Evolutionary conservation across 2,797 vertebrate genomes (phyloP).

Genomic region (Austrolebias charrua): DNA sequence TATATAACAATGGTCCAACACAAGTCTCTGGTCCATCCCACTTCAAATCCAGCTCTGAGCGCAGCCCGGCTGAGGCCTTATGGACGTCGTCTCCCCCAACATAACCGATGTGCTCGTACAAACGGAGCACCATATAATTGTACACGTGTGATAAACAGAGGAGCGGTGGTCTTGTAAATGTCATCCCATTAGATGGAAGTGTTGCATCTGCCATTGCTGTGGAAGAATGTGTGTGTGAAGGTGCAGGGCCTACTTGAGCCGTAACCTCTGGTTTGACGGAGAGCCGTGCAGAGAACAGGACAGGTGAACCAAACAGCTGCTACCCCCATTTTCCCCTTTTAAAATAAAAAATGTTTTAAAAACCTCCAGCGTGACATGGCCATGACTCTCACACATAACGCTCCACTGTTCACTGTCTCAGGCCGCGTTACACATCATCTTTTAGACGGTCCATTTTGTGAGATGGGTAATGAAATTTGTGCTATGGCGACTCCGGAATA

Average conservation of each 20-base stretch:
- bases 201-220: slow-evolving; percentile 62
- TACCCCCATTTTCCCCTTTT: slow-evolving; percentile 57
- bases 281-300: slow-evolving; percentile 75
- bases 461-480: slow-evolving; percentile 74
- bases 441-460: slow-evolving; percentile 64
- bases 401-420: slow-evolving; percentile 74
- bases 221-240: slow-evolving; percentile 47
- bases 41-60: slow-evolving; percentile 15
- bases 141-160: slow-evolving; percentile 68
- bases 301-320: slow-evolving; percentile 80
- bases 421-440: slow-evolving; percentile 71
- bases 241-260: slow-evolving; percentile 6
- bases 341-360: slow-evolving; percentile 28
- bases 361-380: slow-evolving; percentile 68
- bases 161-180: slow-evolving; percentile 59
- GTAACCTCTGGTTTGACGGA: slow-evolving; percentile 65
- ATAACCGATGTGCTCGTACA: slow-evolving; percentile 46
- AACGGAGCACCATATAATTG: slow-evolving; percentile 68
- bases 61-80: slow-evolving; percentile 24
- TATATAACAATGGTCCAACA: slow-evolving; percentile 26
- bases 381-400: slow-evolving; percentile 70
- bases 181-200: slow-evolving; percentile 66
- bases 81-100: slow-evolving; percentile 48
- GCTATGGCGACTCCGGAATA: slow-evolving; percentile 62
- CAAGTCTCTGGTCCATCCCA: slow-evolving; percentile 27